Conservation (phyloP, 2,888 invertebrate species). For the Pterobdella sp. region DNA sequence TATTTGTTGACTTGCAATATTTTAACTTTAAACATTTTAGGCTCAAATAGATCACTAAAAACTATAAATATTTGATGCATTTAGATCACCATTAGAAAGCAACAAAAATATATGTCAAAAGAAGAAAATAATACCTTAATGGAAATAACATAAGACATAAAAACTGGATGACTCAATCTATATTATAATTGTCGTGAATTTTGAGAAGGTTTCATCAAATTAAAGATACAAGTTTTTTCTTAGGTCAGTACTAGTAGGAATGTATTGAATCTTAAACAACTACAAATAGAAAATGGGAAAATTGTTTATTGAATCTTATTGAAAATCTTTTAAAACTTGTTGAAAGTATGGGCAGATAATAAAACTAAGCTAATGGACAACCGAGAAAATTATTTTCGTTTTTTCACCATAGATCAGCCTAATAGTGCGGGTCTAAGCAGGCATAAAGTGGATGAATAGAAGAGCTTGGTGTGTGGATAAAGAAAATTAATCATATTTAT, state of each 20-base stretch:
- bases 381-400: neutral
- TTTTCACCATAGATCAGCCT: constrained; percentile 2
- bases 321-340: too few species aligned
- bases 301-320: neutral
- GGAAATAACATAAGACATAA: too few species aligned
- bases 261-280: too few species aligned
- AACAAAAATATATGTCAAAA: too few species aligned
- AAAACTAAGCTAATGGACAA: neutral
- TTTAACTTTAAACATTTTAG: neutral
- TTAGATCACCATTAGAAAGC: neutral
- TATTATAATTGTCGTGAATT: too few species aligned
- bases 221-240: too few species aligned
- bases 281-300: neutral
- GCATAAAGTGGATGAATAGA: constrained; percentile 11
- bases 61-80: neutral
- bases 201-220: too few species aligned
- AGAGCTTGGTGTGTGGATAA: constrained; percentile 10
- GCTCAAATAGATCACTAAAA: neutral
- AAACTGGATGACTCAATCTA: too few species aligned
- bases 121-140: too few species aligned
- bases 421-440: constrained; percentile 6
- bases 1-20: neutral
- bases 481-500: constrained; percentile 15
- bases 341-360: too few species aligned
- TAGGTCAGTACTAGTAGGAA: too few species aligned